Conservation (phyloP, 2,888 invertebrate genomes). For the Schizotus pectinicornis region DNA sequence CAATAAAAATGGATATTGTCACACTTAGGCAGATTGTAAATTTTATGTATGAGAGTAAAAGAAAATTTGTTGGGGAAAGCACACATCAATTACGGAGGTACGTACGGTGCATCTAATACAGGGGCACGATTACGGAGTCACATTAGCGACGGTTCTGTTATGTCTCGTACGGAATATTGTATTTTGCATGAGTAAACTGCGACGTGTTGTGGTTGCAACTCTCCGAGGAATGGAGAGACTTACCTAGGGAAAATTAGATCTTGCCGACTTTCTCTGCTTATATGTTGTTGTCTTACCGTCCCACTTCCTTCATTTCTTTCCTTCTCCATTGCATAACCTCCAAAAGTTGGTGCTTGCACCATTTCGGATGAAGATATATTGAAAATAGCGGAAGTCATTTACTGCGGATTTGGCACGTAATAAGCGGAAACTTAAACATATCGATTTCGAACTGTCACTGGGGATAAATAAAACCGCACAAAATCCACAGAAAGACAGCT, state of each 20-base stretch:
- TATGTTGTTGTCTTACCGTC: slow-evolving; percentile 39
- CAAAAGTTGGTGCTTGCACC: slow-evolving; percentile 2
- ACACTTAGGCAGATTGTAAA: slow-evolving; percentile 1
- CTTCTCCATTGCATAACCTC: slow-evolving; percentile 36
- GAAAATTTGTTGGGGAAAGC: slow-evolving; percentile 17
- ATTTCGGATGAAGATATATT: slow-evolving; percentile 15
- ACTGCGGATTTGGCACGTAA: slow-evolving; percentile 21
- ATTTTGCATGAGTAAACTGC: slow-evolving; percentile 50
- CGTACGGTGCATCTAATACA: slow-evolving; percentile 42
- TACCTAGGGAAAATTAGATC: slow-evolving; percentile 52
- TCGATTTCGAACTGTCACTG: slow-evolving; percentile 28
- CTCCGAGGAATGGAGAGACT: slow-evolving; percentile 48
- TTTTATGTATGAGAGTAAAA: slow-evolving; percentile 1
- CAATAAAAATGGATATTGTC: neutral
- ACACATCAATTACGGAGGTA: slow-evolving; percentile 23
- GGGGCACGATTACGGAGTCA: slow-evolving; percentile 43
- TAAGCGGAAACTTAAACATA: slow-evolving; percentile 30
- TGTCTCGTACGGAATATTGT: slow-evolving; percentile 47
- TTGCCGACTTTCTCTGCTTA: slow-evolving; percentile 42
- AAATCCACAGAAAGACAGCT: slow-evolving; percentile 33
- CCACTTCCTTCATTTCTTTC: slow-evolving; percentile 44
- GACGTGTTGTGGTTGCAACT: slow-evolving; percentile 49
- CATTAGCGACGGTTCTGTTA: slow-evolving; percentile 46
- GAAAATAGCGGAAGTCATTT: slow-evolving; percentile 18
- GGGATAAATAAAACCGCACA: slow-evolving; percentile 26